Evolutionary conservation across 2,113 vertebrate species (phyloP), one percentile per base, ranked within the genome.

Genomic region (Dromaius novaehollandiae): DNA sequence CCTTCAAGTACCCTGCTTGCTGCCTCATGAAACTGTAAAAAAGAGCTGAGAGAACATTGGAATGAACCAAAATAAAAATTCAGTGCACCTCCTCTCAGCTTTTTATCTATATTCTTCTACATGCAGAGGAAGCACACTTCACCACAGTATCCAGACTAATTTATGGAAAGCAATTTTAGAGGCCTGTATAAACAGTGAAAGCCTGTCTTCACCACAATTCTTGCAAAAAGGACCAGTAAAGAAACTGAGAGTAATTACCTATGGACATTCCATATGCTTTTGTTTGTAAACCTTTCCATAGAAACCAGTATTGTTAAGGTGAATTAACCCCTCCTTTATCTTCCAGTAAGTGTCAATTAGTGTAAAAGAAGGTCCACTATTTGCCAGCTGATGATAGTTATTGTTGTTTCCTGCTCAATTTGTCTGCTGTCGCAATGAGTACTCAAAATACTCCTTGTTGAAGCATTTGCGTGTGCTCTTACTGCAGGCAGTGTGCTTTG

Each of bases 281-380:
- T 85, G 90, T 77, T 91, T 71, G 28, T 75, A 89, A 82, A 15
- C 78, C 87, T 88, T 93, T 90, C 44, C 32, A 66, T 61, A 94
- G 70, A 70, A 92, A 93, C 80, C 78, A 78, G 85, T 76, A 73
- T 36, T 93, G 69, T 65, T 46, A 21, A 91, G 78, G 86, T 88
- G 66, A 87, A 92, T 92, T 97, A 92, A 92, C 93, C 26, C 79
- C 51, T 83, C 55, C 87, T 78, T 82, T 91, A 60, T 75, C 51
- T 90, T 91, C 93, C 42, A 46, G 46, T 92, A 95, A 93, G 44
- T 85, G 80, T 88, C 90, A 95, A 92, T 96, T 97, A 89, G 70
- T 61, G 32, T 64, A 82, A 93, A 95, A 88, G 66, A 77, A 92
- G 61, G 44, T 32, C 7, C 24, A 55, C 71, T 90, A 34, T 40